These are phyloP conservation scores for Polyommatus icarus DNA, from an alignment of 2,888 invertebrate species.

Conservation along the genomic window DNA sequence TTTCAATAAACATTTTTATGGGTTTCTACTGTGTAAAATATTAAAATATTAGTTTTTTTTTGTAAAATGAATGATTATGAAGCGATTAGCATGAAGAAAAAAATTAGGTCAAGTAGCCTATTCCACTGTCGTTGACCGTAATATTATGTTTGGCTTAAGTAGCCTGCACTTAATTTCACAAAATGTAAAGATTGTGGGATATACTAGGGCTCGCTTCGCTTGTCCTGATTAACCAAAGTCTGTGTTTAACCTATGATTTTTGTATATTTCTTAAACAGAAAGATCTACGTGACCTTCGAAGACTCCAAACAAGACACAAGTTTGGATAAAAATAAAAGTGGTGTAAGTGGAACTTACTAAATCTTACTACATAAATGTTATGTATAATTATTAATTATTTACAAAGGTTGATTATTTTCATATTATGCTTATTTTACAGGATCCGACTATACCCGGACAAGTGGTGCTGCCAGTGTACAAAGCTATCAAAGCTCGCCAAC, in stretches of 20 bases:
- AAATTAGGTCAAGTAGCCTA: too few species aligned
- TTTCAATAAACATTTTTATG: too few species aligned
- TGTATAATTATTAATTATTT: not conserved
- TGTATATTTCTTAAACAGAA: slow-evolving; percentile 69
- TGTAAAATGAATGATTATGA: too few species aligned
- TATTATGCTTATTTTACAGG: slow-evolving; percentile 48
- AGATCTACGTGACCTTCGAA: slow-evolving; percentile 85
- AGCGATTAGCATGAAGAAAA: too few species aligned
- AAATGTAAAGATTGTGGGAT: too few species aligned
- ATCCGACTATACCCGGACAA: slow-evolving; percentile 78
- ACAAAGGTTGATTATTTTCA: not conserved
- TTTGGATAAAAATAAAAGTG: slow-evolving; percentile 52
- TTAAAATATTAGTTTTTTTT: too few species aligned
- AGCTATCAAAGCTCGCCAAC: slow-evolving; percentile 84
- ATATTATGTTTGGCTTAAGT: too few species aligned
- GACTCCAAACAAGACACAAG: slow-evolving; percentile 51
- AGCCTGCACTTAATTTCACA: too few species aligned
- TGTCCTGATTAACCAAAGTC: not conserved
- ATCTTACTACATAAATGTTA: not conserved
- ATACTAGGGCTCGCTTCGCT: too few species aligned
- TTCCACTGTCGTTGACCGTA: too few species aligned
- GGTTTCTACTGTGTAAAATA: too few species aligned
- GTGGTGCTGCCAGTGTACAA: slow-evolving; percentile 86
- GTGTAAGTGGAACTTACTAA: slow-evolving; percentile 52
- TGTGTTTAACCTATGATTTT: slow-evolving; percentile 39